Conservation (phyloP, 2,888 invertebrate genomes). For the Halictus quadricinctus region DNA sequence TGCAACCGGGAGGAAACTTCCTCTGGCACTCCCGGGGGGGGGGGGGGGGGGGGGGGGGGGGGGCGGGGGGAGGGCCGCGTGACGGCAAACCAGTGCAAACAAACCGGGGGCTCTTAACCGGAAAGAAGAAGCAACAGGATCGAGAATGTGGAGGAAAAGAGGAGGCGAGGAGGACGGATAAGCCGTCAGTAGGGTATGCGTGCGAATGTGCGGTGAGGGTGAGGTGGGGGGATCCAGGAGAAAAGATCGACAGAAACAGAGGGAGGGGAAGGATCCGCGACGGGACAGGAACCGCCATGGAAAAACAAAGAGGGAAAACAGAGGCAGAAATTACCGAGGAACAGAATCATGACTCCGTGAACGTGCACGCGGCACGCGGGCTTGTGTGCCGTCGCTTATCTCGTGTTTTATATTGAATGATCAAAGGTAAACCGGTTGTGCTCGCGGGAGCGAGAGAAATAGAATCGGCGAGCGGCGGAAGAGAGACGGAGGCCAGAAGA, state of each 20-base stretch:
- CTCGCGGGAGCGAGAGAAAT: conserved; percentile 61
- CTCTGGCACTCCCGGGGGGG: conserved; percentile 14
- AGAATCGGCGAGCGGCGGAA: conserved; percentile 48
- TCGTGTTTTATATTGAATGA: conserved; percentile 78
- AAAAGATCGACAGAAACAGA: conserved; percentile 7
- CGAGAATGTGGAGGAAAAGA: not conserved
- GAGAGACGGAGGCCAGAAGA: conserved; percentile 40
- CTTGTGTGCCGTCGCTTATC: conserved; percentile 60
- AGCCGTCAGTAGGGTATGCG: conserved; percentile 4
- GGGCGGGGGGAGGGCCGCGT: conserved; percentile 13
- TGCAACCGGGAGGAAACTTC: conserved; percentile 57
- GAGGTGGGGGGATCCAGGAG: not conserved
- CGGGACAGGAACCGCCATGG: conserved; percentile 9
- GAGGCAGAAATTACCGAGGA: conserved; percentile 51
- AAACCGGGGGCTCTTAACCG: conserved; percentile 45
- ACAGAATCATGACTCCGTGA: conserved; percentile 47
- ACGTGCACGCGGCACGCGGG: conserved; percentile 32
- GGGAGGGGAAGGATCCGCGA: conserved; percentile 8
- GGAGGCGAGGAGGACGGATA: conserved; percentile 5
- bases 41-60: not conserved
- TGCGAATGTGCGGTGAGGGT: conserved; percentile 10
- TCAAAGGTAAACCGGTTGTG: conserved; percentile 80
- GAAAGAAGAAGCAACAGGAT: conserved; percentile 21
- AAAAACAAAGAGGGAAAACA: conserved; percentile 15
- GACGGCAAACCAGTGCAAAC: conserved; percentile 50